These are phyloP conservation scores for Adela reaumurella DNA, from an alignment of 2,888 invertebrate genomes.

Conservation along the genomic window DNA sequence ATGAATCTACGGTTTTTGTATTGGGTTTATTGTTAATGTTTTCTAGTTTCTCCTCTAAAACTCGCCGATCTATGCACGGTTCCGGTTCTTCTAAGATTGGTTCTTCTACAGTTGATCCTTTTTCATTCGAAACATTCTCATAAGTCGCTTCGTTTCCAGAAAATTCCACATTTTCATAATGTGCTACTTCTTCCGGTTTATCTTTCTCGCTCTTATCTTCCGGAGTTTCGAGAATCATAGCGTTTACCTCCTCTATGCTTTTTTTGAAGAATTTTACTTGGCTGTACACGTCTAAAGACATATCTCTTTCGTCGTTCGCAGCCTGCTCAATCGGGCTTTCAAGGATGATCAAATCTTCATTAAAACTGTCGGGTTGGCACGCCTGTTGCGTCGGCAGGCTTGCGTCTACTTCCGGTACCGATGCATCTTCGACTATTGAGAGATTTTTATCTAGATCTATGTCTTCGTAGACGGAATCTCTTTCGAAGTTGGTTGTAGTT, in stretches of 20 bases:
- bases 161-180: conserved; percentile 36
- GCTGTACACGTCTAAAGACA: conserved; percentile 61
- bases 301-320: conserved; percentile 19
- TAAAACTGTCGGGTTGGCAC: conserved; percentile 42
- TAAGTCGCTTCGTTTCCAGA: conserved; percentile 24
- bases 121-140: conserved; percentile 36
- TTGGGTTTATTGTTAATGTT: conserved; percentile 13
- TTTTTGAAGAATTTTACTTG: conserved; percentile 73
- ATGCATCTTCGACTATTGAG: conserved; percentile 52
- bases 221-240: conserved; percentile 33
- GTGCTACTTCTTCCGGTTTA: conserved; percentile 11
- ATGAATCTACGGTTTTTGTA: not conserved
- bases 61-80: conserved; percentile 7
- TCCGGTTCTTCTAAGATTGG: conserved; percentile 8
- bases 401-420: conserved; percentile 53
- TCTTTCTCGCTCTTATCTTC: conserved; percentile 21
- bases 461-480: conserved; percentile 58
- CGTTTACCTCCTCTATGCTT: conserved; percentile 73
- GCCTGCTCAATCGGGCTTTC: conserved; percentile 57
- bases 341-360: conserved; percentile 40
- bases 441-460: conserved; percentile 46
- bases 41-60: conserved; percentile 18
- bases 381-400: conserved; percentile 57
- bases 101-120: conserved; percentile 29
- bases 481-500: conserved; percentile 34